Percentiles rank a stretch among this genome's conserved stretches.
These are phyloP conservation scores for Nycticorax nycticorax DNA, from an alignment of 2,113 vertebrate species.

Conservation along the genomic window DNA sequence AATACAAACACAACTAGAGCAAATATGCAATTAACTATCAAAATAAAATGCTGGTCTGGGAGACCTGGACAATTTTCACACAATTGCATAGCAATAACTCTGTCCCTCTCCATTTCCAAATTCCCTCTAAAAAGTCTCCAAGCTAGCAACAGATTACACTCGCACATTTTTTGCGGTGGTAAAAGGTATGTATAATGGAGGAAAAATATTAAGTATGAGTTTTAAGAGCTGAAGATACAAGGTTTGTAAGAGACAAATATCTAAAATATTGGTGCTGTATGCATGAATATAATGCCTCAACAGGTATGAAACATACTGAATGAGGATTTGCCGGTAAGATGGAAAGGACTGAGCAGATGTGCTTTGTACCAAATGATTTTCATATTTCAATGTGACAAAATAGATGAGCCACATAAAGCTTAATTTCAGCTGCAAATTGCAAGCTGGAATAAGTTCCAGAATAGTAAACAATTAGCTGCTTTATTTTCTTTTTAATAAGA, in stretches of 20 bases:
- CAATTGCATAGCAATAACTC: not conserved
- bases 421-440: constrained; percentile 83
- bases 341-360: constrained; percentile 74
- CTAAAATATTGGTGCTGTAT: not conserved
- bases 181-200: not conserved
- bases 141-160: not conserved
- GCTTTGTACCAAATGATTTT: constrained; percentile 77
- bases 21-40: constrained; percentile 62
- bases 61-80: constrained; percentile 18
- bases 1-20: constrained; percentile 6
- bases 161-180: not conserved
- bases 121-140: not conserved
- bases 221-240: not conserved
- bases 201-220: not conserved
- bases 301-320: constrained; percentile 59
- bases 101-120: not conserved
- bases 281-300: constrained; percentile 53
- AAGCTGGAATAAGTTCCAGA: constrained; percentile 80
- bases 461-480: constrained; percentile 88
- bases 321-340: constrained; percentile 42
- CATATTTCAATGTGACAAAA: constrained; percentile 87
- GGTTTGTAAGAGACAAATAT: not conserved
- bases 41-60: constrained; percentile 46
- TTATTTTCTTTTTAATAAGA: constrained; percentile 89
- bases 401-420: constrained; percentile 81